Evolutionary conservation across 64 coral and sea anemone species (phyloP).

Genomic region (Trachythela sp.): DNA sequence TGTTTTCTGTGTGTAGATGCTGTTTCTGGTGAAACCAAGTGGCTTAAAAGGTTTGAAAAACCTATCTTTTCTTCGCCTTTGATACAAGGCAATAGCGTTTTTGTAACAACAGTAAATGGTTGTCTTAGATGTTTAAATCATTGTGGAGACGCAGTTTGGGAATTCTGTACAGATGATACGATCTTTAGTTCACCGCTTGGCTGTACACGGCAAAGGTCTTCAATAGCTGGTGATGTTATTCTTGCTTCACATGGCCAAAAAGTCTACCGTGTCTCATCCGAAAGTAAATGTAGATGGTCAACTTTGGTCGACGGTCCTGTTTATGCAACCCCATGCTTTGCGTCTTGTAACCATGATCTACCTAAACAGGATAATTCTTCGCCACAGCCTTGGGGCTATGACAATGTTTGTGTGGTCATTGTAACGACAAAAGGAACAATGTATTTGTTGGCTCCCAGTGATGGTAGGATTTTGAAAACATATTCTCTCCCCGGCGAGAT

Average conservation of each 20-base stretch:
- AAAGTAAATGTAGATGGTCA: conserved; percentile 58
- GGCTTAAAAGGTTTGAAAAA: conserved; percentile 66
- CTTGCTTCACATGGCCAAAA: conserved; percentile 71
- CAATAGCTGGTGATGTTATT: conserved; percentile 9
- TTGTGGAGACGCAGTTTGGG: conserved; percentile 46
- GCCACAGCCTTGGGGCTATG: background rate
- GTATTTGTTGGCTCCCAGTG: conserved; percentile 43
- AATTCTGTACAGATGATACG: conserved; percentile 39
- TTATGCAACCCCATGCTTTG: conserved; percentile 77
- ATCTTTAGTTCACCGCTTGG: conserved; percentile 70
- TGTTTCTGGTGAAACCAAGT: conserved; percentile 24
- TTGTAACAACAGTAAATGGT: conserved; percentile 63
- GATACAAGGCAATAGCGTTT: conserved; percentile 38
- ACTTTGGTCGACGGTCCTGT: conserved; percentile 60
- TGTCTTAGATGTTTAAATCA: conserved; percentile 55
- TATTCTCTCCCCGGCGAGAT: conserved; percentile 63
- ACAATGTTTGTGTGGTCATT: background rate
- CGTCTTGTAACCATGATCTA: background rate
- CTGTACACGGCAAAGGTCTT: background rate
- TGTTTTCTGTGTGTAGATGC: conserved; percentile 54
- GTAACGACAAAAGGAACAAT: conserved; percentile 59
- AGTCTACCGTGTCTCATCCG: conserved; percentile 65
- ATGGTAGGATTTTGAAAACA: conserved; percentile 42
- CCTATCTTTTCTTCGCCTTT: conserved; percentile 81
- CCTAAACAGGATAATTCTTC: background rate